Base-by-base conservation (phyloP, 1,140 invertebrate species). In the Bombus turneri region DNA sequence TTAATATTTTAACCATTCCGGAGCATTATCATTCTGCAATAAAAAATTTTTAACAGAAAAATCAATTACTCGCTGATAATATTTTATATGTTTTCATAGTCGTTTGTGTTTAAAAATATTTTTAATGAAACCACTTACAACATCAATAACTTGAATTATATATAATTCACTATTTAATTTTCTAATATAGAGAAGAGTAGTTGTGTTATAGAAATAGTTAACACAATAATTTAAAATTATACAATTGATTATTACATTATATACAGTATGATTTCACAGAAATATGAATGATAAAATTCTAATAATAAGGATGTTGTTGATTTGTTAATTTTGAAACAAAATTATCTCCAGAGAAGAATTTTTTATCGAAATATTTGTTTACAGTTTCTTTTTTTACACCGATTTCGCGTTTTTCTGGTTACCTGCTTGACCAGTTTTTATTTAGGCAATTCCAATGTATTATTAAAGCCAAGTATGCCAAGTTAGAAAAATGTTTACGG, bases 381-480 rank as follows among this genome's bases (percentile, higher is more conserved):
- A 53, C 41, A 53, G 34, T 39, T 68, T 39, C 43, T 1, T 76
- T 68, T 53, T 22, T 18, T 66, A 47, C 13, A 47, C 31, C 25
- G 13, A 31, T 31, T 22, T 57, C 18, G 1, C 10, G 25, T 76
- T 76, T 76, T 41, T 31, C 3, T 53, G 64, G 34, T 68, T 68
- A 76, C 73, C 28, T 68, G 72, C 6, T 41, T 13, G 81, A 68
- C 62, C 43, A 77, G 62, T 83, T 83, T 83, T 83, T 83, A 68
- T 77, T 83, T 77, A 22, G 81, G 43, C 28, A 83, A 68, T 76
- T 28, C 12, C 59, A 64, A 66, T 66, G 62, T 76, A 77, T 76
- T 82, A 83, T 66, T n/a, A 18, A 9, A 37, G 59, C 9, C 41
- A 83, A 59, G 34, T 83, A 76, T 66, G 41, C 53, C 72, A 83